Conservation (phyloP, 2,888 invertebrate species). For the Diarsia brunnea region DNA sequence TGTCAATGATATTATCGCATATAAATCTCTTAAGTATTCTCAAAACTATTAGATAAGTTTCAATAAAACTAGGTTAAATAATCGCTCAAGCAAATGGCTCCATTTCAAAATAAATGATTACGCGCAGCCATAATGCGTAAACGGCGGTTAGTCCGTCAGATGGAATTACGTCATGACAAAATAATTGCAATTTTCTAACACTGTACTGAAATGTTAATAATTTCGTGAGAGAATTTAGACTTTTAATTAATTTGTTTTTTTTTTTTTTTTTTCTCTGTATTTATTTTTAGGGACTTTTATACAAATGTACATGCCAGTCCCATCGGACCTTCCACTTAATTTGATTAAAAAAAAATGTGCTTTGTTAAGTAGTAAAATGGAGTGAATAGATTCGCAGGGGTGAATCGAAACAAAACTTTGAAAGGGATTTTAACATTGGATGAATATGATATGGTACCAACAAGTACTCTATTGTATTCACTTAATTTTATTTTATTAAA, state of each 20-base stretch:
- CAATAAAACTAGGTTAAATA: conserved; percentile 52
- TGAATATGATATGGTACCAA: too few relatives aligned
- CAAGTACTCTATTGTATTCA: too few relatives aligned
- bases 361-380: too few relatives aligned
- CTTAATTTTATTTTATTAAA: too few relatives aligned
- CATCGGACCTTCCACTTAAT: too few relatives aligned
- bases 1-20: not conserved
- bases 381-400: too few relatives aligned
- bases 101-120: conserved; percentile 58
- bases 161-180: conserved; percentile 43
- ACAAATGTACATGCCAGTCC: too few relatives aligned
- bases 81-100: conserved; percentile 48
- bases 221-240: conserved; percentile 33
- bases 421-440: too few relatives aligned
- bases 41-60: conserved; percentile 48
- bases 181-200: conserved; percentile 45
- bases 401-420: too few relatives aligned
- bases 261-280: too few relatives aligned
- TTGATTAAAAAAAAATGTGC: too few relatives aligned
- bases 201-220: conserved; percentile 25
- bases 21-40: conserved; percentile 16
- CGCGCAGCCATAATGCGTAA: conserved; percentile 52
- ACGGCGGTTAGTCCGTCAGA: conserved; percentile 29
- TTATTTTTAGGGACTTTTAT: too few relatives aligned
- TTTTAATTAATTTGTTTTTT: not conserved